These are phyloP conservation scores for Corvus hawaiiensis DNA, from an alignment of 2,113 vertebrate species.

Conservation along the genomic window DNA sequence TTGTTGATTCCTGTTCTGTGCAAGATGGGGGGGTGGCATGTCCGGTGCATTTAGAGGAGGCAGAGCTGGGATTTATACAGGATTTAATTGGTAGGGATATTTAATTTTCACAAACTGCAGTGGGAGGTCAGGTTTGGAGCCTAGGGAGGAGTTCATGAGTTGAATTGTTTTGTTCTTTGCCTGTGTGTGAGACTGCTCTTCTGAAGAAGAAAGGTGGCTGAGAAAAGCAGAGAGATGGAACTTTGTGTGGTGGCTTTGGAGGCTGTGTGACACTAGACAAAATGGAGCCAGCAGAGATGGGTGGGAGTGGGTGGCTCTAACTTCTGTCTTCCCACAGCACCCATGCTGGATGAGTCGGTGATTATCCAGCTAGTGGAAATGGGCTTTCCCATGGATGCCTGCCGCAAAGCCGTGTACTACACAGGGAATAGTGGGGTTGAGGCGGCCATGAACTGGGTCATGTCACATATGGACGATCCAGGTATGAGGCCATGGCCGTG, in stretches of 20 bases:
- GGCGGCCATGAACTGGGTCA: conserved; percentile 97
- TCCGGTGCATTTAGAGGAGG: not conserved
- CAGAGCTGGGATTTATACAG: not conserved
- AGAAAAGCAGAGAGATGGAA: not conserved
- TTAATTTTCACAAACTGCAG: not conserved
- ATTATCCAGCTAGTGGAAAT: conserved; percentile 96
- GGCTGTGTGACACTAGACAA: not conserved
- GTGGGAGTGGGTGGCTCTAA: conserved; percentile 12
- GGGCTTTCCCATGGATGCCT: conserved; percentile 96
- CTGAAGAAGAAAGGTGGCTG: not conserved
- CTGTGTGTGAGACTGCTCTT: not conserved
- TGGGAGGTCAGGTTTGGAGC: not conserved
- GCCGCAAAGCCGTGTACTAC: conserved; percentile 96
- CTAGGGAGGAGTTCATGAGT: not conserved
- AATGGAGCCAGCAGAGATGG: not conserved
- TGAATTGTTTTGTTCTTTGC: not conserved
- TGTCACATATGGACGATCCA: conserved; percentile 98
- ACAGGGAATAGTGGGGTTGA: conserved; percentile 95
- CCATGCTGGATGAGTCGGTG: conserved; percentile 92
- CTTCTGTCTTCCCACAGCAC: conserved; percentile 74
- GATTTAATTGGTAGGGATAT: not conserved
- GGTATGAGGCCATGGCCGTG: conserved; percentile 65
- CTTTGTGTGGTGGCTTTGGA: not conserved
- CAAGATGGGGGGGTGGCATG: not conserved
- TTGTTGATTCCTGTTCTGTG: not conserved